Base-by-base conservation (phyloP, 2,113 vertebrate species). In the Epinephelus fuscoguttatus region DNA sequence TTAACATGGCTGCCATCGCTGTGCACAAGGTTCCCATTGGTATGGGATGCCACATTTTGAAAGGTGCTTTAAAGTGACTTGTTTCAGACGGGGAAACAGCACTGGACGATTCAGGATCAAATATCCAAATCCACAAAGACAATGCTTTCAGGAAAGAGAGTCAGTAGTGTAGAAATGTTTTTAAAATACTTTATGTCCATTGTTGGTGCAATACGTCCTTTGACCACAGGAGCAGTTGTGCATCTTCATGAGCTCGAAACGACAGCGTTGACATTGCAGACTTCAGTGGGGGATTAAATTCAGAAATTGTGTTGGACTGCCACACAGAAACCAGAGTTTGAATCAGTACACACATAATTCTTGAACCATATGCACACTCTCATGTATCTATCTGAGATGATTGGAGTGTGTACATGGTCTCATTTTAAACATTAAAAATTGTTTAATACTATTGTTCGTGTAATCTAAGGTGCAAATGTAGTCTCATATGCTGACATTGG, bases 1-100 rank as follows among this genome's bases (percentile, higher is more conserved):
- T 94, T 94, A 94, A 82, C 90, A 79, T 84, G 84, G 67, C 88
- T 89, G 70, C 85, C 86, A 80, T 79, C 27, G 3, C 80, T 17
- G 70, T 78, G 84, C 69, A 75, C 69, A 75, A 68, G 73, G 78
- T 86, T 87, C 69, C 80, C 69, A 70, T 82, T 82, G 80, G 69
- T 77, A 82, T 84, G 84, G 53, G 72, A 78, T 72, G 55, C 73
- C 60, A 68, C 76, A 78, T 74, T 87, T 73, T 49, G 13, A 87
- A 72, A 81, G 45, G 75, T 33, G 27, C 72, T 86, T 84, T 81
- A 59, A 87, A 81, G 78, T 56, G 18, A 53, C 83, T 83, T 82
- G 57, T 66, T 81, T 79, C 63, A 70, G 42, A 75, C 52, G 25
- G 63, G 11, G 70, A 64, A 13, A 59, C 61, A 10, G 47, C 60